Base-by-base conservation (phyloP, 2,888 invertebrate genomes). In the Ophonus ardosiacus region DNA sequence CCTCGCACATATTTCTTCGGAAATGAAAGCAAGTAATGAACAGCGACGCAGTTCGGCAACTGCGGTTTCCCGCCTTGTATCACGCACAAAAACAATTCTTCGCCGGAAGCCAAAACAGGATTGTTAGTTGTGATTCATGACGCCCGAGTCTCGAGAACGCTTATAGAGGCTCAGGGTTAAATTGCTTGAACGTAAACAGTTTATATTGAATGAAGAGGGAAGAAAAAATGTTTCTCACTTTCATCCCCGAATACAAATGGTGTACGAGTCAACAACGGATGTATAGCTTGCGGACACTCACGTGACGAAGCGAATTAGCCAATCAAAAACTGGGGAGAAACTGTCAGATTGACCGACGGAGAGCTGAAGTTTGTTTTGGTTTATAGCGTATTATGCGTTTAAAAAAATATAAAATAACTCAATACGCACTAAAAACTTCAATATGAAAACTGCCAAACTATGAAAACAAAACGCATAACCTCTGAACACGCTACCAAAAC, bases 61-160 rank as follows among this genome's bases (percentile, higher is more conserved):
- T 68, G 68, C 68, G 68, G 68, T 63, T 59, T 40, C 38, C 15
- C 56, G 74, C 51, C 40, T 56, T 78, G 78, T 78, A 78, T 78
- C 78, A 78, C 56, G 78, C 78, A 78, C 78, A 78, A 78, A 78
- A 78, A 78, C 78, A 78, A 78, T 78, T 78, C 78, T 78, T 78
- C 78, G n/a, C 78, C 78, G 51, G 78, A 78, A 78, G 78, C 78
- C 78, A 78, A 78, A 74, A 78, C 78, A 78, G 78, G 78, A 78
- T 78, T 43, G 78, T 78, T 78, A 56, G 78, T 78, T 78, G 78
- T 78, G 78, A 78, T 78, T 78, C 78, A 78, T 78, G 78, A 31
- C 57, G 57, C 18, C 56, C 24, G n/a, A 18, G 56, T 56, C 78
- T 78, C 10, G 51, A 78, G 21, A 78, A 56, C 57, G 78, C 51